phyloP scores from a whole-genome alignment of 1,140 invertebrate species.

The Heliconius melpomene region DNA sequence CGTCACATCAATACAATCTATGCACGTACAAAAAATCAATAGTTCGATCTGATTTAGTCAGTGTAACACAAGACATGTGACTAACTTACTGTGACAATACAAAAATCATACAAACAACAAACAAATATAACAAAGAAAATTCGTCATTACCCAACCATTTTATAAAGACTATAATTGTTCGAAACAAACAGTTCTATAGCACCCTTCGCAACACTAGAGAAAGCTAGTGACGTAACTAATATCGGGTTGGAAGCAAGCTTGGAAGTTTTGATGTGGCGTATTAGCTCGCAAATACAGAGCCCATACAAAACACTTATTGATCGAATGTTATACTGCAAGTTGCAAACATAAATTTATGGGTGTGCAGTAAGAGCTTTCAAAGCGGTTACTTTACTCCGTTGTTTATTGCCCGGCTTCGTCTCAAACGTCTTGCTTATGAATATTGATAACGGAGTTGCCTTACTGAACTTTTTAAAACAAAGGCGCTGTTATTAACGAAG shows the following conservation, averaged over 20 bases:
- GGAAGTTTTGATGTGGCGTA: constrained; percentile 73
- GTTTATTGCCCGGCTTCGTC: constrained; percentile 73
- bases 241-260: constrained; percentile 62
- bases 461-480: constrained; percentile 68
- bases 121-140: background rate
- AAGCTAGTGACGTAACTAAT: constrained; percentile 61
- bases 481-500: constrained; percentile 61
- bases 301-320: constrained; percentile 79
- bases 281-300: constrained; percentile 78
- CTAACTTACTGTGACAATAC: constrained; percentile 44
- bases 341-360: constrained; percentile 78
- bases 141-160: background rate
- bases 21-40: background rate
- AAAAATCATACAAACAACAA: constrained; percentile 26
- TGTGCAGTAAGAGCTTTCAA: constrained; percentile 63
- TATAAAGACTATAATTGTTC: background rate
- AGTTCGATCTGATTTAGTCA: constrained; percentile 55
- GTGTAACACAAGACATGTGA: constrained; percentile 64
- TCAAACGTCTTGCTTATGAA: constrained; percentile 75
- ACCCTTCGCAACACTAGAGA: background rate
- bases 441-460: constrained; percentile 73
- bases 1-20: background rate
- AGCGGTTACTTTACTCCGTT: constrained; percentile 65
- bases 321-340: constrained; percentile 76
- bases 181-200: background rate